Percentiles rank a stretch among this genome's conserved stretches.
These are phyloP conservation scores for Helogale parvula DNA, from an alignment of 2,113 vertebrate species.

Conservation along the genomic window DNA sequence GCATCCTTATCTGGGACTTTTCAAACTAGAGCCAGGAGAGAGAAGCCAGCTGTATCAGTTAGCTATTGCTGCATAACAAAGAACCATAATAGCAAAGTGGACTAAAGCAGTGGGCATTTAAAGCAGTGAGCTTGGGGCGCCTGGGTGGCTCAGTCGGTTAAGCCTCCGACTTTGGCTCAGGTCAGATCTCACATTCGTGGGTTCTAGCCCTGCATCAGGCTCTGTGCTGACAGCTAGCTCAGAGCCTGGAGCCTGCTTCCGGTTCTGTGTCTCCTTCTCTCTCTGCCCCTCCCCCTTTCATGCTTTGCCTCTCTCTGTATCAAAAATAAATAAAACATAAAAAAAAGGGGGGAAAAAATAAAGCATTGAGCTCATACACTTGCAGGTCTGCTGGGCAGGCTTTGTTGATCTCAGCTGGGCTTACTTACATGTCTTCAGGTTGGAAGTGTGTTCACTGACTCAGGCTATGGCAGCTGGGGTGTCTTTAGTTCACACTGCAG, in stretches of 20 bases:
- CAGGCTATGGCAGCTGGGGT: too few relatives aligned
- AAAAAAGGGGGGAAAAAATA: too few relatives aligned
- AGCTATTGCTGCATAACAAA: background rate
- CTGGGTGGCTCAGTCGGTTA: too few relatives aligned
- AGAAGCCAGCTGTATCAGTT: background rate
- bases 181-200: too few relatives aligned
- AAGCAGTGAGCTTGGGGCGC: background rate
- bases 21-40: background rate
- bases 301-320: too few relatives aligned
- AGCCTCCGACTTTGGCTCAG: too few relatives aligned
- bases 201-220: too few relatives aligned
- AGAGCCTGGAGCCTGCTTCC: too few relatives aligned
- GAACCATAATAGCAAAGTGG: background rate
- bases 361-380: background rate
- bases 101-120: background rate
- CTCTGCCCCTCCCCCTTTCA: too few relatives aligned
- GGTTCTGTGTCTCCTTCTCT: too few relatives aligned
- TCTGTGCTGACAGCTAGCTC: too few relatives aligned
- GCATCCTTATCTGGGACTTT: background rate
- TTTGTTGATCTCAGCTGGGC: background rate
- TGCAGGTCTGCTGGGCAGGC: background rate
- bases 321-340: too few relatives aligned
- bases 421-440: background rate
- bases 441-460: background rate
- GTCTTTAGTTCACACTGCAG: background rate